A percentile compares a stretch with the other conserved stretches of the same genome.
These are phyloP conservation scores for Bombus picipes DNA, from an alignment of 1,140 invertebrate genomes.

Conservation along the genomic window DNA sequence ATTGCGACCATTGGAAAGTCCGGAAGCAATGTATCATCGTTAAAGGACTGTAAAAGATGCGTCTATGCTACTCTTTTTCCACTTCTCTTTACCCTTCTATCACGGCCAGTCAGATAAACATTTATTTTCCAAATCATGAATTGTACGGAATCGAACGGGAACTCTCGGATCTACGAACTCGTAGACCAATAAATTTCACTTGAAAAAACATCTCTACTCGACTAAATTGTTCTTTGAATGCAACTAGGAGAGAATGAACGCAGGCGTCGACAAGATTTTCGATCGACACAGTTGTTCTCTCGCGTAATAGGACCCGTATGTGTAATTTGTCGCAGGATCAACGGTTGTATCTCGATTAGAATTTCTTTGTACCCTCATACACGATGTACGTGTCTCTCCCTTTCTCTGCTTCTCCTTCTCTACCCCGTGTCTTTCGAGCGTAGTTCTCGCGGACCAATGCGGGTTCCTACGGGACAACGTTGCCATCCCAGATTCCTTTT, in stretches of 20 bases:
- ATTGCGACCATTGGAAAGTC: slow-evolving; percentile 63
- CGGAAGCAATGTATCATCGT: slow-evolving; percentile 73
- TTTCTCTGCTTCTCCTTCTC: slow-evolving; percentile 6
- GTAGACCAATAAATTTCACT: not conserved
- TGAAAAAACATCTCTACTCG: not conserved
- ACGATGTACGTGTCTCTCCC: slow-evolving; percentile 14
- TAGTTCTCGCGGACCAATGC: slow-evolving; percentile 53
- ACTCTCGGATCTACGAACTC: not conserved
- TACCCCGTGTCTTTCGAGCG: slow-evolving; percentile 12
- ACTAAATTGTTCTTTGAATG: not conserved
- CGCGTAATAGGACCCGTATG: slow-evolving; percentile 63
- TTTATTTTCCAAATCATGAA: slow-evolving; percentile 12
- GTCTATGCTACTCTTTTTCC: slow-evolving; percentile 1
- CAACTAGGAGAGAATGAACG: not conserved
- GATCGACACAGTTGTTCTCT: slow-evolving; percentile 4
- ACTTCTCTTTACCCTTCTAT: slow-evolving; percentile 13
- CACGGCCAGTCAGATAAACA: slow-evolving; percentile 13
- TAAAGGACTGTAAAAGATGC: slow-evolving; percentile 73
- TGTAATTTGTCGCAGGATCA: slow-evolving; percentile 60
- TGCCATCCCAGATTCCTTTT: slow-evolving; percentile 44
- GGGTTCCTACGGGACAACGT: slow-evolving; percentile 46
- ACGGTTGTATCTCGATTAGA: slow-evolving; percentile 73
- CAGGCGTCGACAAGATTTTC: not conserved
- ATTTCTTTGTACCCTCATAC: slow-evolving; percentile 76
- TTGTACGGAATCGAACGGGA: not conserved